Base-by-base conservation (phyloP, 2,797 vertebrate species). In the Picus viridis region DNA sequence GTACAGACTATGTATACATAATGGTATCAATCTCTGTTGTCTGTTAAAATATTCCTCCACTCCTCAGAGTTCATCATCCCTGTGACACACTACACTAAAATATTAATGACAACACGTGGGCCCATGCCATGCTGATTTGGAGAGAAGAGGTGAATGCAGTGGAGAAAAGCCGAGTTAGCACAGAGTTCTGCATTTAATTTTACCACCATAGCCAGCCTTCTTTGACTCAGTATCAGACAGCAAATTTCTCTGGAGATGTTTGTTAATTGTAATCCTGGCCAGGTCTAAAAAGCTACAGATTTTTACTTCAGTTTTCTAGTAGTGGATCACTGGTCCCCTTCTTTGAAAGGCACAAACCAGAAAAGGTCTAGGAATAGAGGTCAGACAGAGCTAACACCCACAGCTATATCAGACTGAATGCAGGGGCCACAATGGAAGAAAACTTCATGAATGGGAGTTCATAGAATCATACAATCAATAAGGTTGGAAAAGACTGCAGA, bases 41-140 rank as follows among this genome's bases (percentile, higher is more conserved):
- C n/a, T 49, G 36, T 24, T 39, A 12, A 27, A 53, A 30, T 36
- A 63, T 39, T 54, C 29, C 27, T 36, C 49, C 0, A 1, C 36
- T 74, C 36, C 34, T 71, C 24, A 16, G 34, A 6, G n/a, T 56
- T 83, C 5, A 2, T 56, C 58, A 47, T 14, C 5, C 6, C 41
- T 6, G 5, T 2, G 4, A 43, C 5, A 23, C 4, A n/a, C 29
- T 32, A 29, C 13, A 18, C 15, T 70, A 43, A 56, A 59, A 63
- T 19, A 14, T 5, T 15, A 29, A n/a, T 19, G 51, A 11, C 26
- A 24, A 16, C 0, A 0, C 6, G 1, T 10, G 29, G 30, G 22
- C 64, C 62, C 41, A 8, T 58, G 43, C 26, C 30, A 10, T 53
- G 11, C 39, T 19, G 34, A 22, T 51, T 59, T 84, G 75, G 65